These are phyloP conservation scores for Alectoris magna DNA, from an alignment of 2,797 vertebrate genomes.

Conservation along the genomic window DNA sequence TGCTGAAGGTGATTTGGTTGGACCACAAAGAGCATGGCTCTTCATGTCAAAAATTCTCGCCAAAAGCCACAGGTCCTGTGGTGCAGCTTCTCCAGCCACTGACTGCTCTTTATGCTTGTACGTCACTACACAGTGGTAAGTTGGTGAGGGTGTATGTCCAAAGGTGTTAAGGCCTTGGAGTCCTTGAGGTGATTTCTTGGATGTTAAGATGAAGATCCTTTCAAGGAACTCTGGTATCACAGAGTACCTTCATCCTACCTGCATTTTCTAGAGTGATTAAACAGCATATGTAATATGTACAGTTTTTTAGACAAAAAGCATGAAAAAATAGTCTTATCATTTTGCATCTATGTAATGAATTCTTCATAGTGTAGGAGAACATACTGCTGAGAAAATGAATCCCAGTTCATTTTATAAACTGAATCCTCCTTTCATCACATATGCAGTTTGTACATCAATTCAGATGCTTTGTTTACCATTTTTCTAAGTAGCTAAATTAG, in stretches of 20 bases:
- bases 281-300: not conserved
- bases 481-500: slow-evolving; percentile 11
- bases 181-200: not conserved
- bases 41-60: too few species aligned
- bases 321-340: not conserved
- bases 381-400: slow-evolving; percentile 7
- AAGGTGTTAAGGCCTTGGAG: not conserved
- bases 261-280: not conserved
- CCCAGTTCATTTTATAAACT: not conserved
- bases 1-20: not conserved
- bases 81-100: not conserved
- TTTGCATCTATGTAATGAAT: not conserved
- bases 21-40: not conserved
- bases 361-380: not conserved
- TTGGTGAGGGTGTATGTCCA: not conserved
- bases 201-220: not conserved
- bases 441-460: not conserved
- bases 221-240: not conserved
- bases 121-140: accelerated
- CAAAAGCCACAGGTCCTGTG: not conserved
- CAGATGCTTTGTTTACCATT: slow-evolving; percentile 10
- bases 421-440: not conserved
- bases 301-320: not conserved
- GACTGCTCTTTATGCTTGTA: accelerated
- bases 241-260: not conserved